These are phyloP conservation scores for Macrochelys suwanniensis DNA, from an alignment of 2,797 vertebrate genomes.

Conservation along the genomic window DNA sequence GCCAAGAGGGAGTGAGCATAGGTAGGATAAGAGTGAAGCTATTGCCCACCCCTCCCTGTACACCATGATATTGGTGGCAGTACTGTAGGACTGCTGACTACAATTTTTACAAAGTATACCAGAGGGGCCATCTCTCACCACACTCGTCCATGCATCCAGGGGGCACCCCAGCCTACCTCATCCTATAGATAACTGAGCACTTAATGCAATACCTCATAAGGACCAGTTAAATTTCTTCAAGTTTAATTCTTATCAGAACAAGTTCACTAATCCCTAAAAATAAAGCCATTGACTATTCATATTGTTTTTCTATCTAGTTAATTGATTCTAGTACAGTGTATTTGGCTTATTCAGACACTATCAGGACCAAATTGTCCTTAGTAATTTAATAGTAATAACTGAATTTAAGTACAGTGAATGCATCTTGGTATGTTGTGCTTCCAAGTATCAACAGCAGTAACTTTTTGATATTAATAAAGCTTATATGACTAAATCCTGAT, in stretches of 20 bases:
- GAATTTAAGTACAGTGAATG: background rate
- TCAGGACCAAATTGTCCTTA: background rate
- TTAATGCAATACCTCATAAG: background rate
- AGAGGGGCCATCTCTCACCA: background rate
- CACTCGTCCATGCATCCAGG: background rate
- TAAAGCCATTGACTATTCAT: background rate
- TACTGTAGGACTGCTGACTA: background rate
- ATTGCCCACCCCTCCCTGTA: background rate
- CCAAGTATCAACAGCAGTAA: background rate
- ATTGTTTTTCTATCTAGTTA: background rate
- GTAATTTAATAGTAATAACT: background rate
- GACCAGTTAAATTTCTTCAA: background rate
- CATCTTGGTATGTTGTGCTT: background rate
- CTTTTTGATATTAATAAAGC: accelerated
- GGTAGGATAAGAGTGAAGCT: background rate
- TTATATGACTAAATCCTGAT: background rate
- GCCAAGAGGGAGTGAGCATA: background rate
- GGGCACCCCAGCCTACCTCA: background rate
- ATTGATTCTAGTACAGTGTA: accelerated
- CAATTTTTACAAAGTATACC: background rate
- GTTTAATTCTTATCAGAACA: background rate
- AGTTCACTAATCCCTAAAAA: background rate
- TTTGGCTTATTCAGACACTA: background rate
- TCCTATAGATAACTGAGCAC: background rate
- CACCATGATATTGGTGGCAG: background rate